Percentiles rank a stretch among this genome's conserved stretches.
These are phyloP conservation scores for Mungos mungo DNA, from an alignment of 2,113 vertebrate species.

Conservation along the genomic window DNA sequence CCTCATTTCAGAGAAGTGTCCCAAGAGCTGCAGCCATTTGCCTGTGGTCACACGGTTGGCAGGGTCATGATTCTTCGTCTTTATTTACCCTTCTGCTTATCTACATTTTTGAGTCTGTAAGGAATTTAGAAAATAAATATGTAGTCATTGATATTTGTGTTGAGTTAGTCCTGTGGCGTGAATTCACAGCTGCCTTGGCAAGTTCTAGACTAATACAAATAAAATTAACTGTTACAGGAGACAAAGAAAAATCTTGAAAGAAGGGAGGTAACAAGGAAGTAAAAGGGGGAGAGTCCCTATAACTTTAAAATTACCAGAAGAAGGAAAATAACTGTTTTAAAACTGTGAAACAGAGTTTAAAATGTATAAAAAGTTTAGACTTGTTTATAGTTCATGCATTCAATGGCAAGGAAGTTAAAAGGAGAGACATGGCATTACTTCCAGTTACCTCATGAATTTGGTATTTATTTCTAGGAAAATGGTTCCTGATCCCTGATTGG, in stretches of 20 bases:
- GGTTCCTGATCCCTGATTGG: neutral
- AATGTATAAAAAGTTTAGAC: neutral
- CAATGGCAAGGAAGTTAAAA: neutral
- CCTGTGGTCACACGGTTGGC: neutral
- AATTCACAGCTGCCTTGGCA: neutral
- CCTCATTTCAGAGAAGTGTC: neutral
- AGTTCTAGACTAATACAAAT: slow-evolving; percentile 12
- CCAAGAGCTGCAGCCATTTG: neutral
- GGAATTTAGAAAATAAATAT: slow-evolving; percentile 51
- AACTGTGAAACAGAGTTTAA: slow-evolving; percentile 29
- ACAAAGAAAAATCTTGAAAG: neutral
- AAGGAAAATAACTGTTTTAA: neutral
- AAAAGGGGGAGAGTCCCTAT: neutral
- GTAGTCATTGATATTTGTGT: neutral
- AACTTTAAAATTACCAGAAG: neutral
- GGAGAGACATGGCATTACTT: neutral
- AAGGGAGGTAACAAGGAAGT: neutral
- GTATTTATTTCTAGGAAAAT: neutral
- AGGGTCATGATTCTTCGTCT: neutral
- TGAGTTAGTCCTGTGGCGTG: slow-evolving; percentile 35
- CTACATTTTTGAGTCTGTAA: neutral
- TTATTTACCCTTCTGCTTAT: neutral
- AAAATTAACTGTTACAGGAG: neutral
- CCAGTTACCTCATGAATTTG: neutral
- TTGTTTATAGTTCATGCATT: neutral